Evolutionary conservation across 2,797 vertebrate species (phyloP).

Genomic region (Anisognathus igniventris): DNA sequence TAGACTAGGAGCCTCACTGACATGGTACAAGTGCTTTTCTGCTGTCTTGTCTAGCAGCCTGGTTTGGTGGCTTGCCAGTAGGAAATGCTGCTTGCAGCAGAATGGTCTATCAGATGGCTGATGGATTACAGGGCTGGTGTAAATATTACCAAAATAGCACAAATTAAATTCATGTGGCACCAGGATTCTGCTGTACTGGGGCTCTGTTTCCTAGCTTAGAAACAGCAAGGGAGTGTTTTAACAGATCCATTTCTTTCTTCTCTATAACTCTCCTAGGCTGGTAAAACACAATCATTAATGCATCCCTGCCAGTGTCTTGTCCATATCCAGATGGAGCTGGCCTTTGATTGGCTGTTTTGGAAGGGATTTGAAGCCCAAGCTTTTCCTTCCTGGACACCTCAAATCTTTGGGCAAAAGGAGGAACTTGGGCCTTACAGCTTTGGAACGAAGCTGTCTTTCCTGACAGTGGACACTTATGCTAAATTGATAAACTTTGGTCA

Average conservation of each 20-base stretch:
- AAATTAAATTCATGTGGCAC: background rate
- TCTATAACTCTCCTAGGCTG: background rate
- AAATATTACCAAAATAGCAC: background rate
- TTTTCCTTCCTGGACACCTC: background rate
- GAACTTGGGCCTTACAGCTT: background rate
- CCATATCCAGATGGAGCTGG: background rate
- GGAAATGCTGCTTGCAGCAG: background rate
- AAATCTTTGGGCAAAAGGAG: background rate
- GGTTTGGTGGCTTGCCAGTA: background rate
- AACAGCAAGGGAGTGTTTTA: background rate
- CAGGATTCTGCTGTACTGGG: background rate
- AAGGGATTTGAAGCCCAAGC: background rate
- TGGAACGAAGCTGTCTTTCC: background rate
- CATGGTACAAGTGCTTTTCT: background rate
- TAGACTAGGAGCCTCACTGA: background rate
- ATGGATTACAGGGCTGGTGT: background rate
- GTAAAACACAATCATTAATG: background rate
- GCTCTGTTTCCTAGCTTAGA: background rate
- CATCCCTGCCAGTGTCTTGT: background rate
- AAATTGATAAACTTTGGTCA: background rate
- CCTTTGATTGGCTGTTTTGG: background rate
- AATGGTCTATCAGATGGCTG: background rate
- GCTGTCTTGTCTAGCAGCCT: background rate
- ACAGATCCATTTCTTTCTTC: background rate
- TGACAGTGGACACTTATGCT: background rate